These are phyloP conservation scores for Sturnira hondurensis DNA, from an alignment of 2,113 vertebrate genomes.

Conservation along the genomic window DNA sequence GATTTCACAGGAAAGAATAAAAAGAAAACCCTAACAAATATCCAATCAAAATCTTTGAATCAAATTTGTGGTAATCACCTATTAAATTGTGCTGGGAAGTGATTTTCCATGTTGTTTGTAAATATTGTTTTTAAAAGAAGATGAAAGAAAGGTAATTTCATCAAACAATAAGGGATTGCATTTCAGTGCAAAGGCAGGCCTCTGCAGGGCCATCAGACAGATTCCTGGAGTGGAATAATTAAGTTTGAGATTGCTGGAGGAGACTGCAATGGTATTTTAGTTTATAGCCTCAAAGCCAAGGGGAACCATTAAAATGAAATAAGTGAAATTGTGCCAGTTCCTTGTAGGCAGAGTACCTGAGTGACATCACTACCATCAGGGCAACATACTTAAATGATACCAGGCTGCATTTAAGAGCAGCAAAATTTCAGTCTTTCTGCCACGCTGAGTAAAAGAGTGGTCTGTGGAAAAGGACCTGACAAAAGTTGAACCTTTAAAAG, in stretches of 20 bases:
- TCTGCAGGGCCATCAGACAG: conserved; percentile 62
- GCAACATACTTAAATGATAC: conserved; percentile 46
- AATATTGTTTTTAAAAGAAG: conserved; percentile 29
- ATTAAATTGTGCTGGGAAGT: conserved; percentile 41
- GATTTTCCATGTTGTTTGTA: conserved; percentile 54
- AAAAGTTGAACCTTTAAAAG: conserved; percentile 19
- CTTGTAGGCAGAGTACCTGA: conserved; percentile 64
- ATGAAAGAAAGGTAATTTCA: conserved; percentile 61
- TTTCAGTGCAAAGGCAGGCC: conserved; percentile 58
- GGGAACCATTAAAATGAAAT: conserved; percentile 70
- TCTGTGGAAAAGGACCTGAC: conserved; percentile 30
- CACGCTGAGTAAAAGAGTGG: neutral
- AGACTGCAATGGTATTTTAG: conserved; percentile 70
- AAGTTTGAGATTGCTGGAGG: conserved; percentile 71
- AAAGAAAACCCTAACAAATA: conserved; percentile 30
- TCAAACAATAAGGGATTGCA: conserved; percentile 56
- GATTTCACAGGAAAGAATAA: conserved; percentile 34
- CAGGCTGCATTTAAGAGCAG: conserved; percentile 22
- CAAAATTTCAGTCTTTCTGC: conserved; percentile 17
- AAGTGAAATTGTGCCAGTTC: conserved; percentile 60
- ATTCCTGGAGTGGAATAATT: conserved; percentile 75
- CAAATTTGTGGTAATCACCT: conserved; percentile 45
- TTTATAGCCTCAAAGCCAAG: conserved; percentile 67
- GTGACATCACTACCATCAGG: conserved; percentile 56
- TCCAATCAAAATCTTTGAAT: conserved; percentile 13